A percentile compares a stretch with the other conserved stretches of the same genome.
phyloP scores from a whole-genome alignment of 2,797 vertebrate species.

The Labroides dimidiatus region DNA sequence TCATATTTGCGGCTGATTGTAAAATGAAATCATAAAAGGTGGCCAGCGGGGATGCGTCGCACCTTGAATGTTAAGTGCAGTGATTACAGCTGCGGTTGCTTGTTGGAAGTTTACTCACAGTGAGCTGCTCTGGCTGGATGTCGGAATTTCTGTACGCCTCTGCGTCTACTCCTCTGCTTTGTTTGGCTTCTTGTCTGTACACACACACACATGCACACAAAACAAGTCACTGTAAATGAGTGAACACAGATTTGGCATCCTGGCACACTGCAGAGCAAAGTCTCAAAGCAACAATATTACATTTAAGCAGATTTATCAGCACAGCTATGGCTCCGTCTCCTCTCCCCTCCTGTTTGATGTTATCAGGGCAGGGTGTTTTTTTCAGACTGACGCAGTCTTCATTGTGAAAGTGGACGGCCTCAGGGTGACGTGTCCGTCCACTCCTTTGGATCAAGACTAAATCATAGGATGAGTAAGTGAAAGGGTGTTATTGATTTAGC shows the following conservation, averaged over 20 bases:
- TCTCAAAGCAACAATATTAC: conserved; percentile 25
- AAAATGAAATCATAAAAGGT: conserved; percentile 15
- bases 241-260: conserved; percentile 4
- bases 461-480: no score
- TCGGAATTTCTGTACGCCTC: conserved; percentile 13
- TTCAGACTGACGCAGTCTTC: not conserved
- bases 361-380: conserved; percentile 14
- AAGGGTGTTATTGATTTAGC: no score
- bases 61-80: conserved; percentile 36
- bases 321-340: conserved; percentile 2
- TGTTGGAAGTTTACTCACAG: conserved; percentile 8
- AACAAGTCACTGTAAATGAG: not conserved
- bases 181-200: conserved; percentile 3
- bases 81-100: conserved; percentile 11
- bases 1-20: conserved; percentile 33
- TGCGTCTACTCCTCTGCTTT: conserved; percentile 30
- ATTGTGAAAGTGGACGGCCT: no score
- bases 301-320: conserved; percentile 25
- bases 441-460: not conserved
- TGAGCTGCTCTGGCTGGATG: not conserved
- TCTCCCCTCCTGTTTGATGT: conserved; percentile 22
- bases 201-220: not conserved
- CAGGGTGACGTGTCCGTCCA: no score
- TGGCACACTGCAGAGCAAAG: not conserved
- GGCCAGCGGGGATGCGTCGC: conserved; percentile 1